phyloP scores from a whole-genome alignment of 2,113 vertebrate species.

The Indicator maculatus region DNA sequence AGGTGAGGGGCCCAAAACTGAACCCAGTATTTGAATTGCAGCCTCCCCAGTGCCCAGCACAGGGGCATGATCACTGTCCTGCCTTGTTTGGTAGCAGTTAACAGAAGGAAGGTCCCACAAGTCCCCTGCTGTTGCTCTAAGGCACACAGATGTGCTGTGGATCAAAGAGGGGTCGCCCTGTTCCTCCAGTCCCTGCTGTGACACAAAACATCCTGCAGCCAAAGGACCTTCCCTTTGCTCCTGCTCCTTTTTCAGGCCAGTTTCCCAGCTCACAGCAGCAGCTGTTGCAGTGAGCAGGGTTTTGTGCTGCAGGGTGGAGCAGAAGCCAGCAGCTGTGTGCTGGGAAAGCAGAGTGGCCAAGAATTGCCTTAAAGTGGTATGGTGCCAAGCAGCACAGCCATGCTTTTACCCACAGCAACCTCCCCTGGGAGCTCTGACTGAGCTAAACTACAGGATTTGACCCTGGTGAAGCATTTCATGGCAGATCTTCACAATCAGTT shows the following conservation, averaged over 20 bases:
- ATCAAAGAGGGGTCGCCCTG: accelerated
- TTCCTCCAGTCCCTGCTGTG: not conserved
- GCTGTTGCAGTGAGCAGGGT: not conserved
- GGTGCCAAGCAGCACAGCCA: not conserved
- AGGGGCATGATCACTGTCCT: too few species aligned
- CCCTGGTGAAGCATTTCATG: not conserved
- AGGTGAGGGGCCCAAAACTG: too few species aligned
- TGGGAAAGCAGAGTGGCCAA: not conserved
- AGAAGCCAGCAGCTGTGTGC: not conserved
- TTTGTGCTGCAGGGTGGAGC: not conserved
- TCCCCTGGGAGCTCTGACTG: not conserved
- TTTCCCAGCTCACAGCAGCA: not conserved
- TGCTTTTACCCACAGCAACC: accelerated
- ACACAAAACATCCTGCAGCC: not conserved
- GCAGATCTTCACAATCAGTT: not conserved
- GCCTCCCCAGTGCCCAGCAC: too few species aligned
- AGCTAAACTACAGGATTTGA: not conserved
- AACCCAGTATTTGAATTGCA: too few species aligned
- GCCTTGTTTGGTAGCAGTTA: not conserved
- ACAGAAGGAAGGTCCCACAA: not conserved
- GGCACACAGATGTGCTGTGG: not conserved
- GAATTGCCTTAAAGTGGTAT: not conserved
- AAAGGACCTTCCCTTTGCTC: not conserved
- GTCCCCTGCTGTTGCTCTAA: not conserved
- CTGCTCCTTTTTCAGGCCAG: not conserved